Percentiles rank a stretch among this genome's conserved stretches.
These are phyloP conservation scores for Platycheirus rosarum DNA, from an alignment of 2,888 invertebrate genomes.

Conservation along the genomic window DNA sequence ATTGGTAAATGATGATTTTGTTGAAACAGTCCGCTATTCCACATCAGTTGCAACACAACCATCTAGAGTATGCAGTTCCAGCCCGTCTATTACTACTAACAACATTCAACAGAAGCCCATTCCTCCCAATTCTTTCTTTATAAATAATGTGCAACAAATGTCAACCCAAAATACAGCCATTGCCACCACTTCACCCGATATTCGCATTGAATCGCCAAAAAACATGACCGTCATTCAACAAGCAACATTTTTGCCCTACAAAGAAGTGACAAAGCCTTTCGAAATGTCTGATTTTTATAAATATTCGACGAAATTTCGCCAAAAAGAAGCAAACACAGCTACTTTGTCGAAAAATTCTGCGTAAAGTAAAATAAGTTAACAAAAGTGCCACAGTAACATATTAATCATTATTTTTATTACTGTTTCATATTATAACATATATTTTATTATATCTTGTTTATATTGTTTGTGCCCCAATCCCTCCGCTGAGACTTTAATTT, in stretches of 20 bases:
- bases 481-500: too few relatives aligned
- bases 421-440: too few relatives aligned
- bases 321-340: constrained; percentile 82
- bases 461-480: too few relatives aligned
- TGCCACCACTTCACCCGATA: constrained; percentile 81
- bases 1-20: constrained; percentile 33
- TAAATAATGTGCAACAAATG: constrained; percentile 47
- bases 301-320: constrained; percentile 96
- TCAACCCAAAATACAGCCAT: constrained; percentile 42
- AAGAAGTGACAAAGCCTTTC: constrained; percentile 97
- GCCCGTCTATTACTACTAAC: constrained; percentile 34
- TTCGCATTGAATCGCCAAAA: constrained; percentile 90
- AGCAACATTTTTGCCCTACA: constrained; percentile 94
- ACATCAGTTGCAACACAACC: constrained; percentile 36
- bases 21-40: constrained; percentile 38
- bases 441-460: too few relatives aligned
- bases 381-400: constrained; percentile 41
- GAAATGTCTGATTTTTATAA: constrained; percentile 99
- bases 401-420: too few relatives aligned
- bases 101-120: constrained; percentile 5
- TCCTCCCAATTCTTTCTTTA: constrained; percentile 21
- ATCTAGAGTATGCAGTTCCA: constrained; percentile 43
- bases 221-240: constrained; percentile 93
- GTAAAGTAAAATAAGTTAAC: not conserved
- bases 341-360: constrained; percentile 50